phyloP scores from a whole-genome alignment of 2,888 invertebrate genomes.

The Caenorhabditis plicata region DNA sequence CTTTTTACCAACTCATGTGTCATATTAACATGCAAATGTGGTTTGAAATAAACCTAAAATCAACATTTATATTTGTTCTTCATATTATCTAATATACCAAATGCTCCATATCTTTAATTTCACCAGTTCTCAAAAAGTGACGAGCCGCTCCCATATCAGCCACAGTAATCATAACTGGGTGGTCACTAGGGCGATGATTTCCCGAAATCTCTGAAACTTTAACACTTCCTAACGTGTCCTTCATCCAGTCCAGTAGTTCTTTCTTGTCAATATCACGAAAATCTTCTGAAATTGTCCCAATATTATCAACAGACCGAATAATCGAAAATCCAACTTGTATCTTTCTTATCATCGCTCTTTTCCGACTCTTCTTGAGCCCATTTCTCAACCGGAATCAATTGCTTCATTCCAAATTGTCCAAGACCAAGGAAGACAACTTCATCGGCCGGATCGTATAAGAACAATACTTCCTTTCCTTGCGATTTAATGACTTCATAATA shows the following conservation, averaged over 20 bases:
- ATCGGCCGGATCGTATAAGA: conserved; percentile 95
- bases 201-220: conserved; percentile 68
- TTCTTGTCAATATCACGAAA: conserved; percentile 78
- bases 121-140: conserved; percentile 81
- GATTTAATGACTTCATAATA: conserved; percentile 89
- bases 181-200: conserved; percentile 81
- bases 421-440: conserved; percentile 78
- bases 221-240: conserved; percentile 73
- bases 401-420: conserved; percentile 80
- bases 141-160: conserved; percentile 90
- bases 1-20: conserved; percentile 89
- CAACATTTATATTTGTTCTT: no score
- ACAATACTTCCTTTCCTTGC: conserved; percentile 85
- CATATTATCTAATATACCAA: no score
- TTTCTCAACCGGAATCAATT: conserved; percentile 85
- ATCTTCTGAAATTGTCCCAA: conserved; percentile 70
- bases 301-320: not conserved
- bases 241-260: conserved; percentile 79
- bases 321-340: conserved; percentile 27
- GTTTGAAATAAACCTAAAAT: conserved; percentile 73
- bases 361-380: conserved; percentile 73
- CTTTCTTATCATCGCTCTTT: conserved; percentile 60
- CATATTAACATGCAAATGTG: conserved; percentile 89
- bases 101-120: conserved; percentile 72
- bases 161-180: conserved; percentile 94